A percentile compares a stretch with the other conserved stretches of the same genome.
Conservation (phyloP, 35 echinoderm and acorn worm species). For the Lytechinus variegatus region DNA sequence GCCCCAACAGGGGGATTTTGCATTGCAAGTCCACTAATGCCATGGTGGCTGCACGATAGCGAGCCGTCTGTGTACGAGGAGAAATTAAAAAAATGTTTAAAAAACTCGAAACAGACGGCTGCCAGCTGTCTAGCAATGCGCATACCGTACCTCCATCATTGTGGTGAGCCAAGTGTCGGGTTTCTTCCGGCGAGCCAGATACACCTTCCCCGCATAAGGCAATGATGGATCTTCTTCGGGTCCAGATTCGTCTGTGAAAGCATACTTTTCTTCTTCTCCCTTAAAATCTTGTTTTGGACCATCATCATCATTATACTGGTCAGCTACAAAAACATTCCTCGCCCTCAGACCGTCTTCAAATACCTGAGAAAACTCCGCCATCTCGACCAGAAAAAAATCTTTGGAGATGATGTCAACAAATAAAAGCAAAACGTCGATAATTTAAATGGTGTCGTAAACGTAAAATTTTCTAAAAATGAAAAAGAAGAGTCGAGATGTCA, state of each 20-base stretch:
- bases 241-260: constrained; percentile 73
- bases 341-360: constrained; percentile 39
- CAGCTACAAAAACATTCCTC: constrained; percentile 40
- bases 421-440: no score
- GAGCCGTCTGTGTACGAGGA: no score
- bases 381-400: background rate
- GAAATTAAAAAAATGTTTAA: no score
- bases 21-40: no score
- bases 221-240: constrained; percentile 75
- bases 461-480: no score
- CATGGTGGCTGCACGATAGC: no score
- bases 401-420: no score
- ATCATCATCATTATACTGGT: background rate
- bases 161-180: constrained; percentile 70
- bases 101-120: no score
- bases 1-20: no score
- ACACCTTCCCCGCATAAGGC: constrained; percentile 93
- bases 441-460: no score
- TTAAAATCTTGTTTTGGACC: background rate
- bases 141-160: constrained; percentile 72
- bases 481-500: no score
- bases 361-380: constrained; percentile 20
- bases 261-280: constrained; percentile 65
- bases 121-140: no score
- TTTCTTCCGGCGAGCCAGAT: constrained; percentile 91